Evolutionary conservation across 2,113 vertebrate species (phyloP).

Genomic region (Cyanistes caeruleus): DNA sequence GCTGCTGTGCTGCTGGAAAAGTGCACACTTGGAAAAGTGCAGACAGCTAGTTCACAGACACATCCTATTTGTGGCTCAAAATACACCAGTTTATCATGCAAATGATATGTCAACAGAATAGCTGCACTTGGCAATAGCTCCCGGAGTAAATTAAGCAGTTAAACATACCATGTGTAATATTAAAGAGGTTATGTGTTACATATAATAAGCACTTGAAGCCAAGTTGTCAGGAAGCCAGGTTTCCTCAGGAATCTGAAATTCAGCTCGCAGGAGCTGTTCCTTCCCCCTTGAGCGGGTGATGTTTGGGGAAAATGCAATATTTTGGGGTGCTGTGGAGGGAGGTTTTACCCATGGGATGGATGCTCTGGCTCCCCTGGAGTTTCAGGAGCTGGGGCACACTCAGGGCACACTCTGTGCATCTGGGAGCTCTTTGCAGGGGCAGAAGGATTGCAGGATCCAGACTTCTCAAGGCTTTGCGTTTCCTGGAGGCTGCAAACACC

Average conservation of each 20-base stretch:
- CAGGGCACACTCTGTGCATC: not conserved
- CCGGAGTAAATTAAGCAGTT: slow-evolving; percentile 44
- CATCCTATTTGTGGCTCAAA: slow-evolving; percentile 29
- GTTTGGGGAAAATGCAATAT: rapidly evolving
- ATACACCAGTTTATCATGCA: slow-evolving; percentile 52
- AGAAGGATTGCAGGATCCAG: slow-evolving; percentile 28
- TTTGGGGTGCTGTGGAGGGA: rapidly evolving
- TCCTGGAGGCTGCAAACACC: slow-evolving; percentile 22
- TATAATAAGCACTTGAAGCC: slow-evolving; percentile 23
- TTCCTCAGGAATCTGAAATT: not conserved
- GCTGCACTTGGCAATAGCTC: slow-evolving; percentile 47
- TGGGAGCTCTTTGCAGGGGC: slow-evolving; percentile 27
- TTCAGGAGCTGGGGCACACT: not conserved
- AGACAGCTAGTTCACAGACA: slow-evolving; percentile 21
- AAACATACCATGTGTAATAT: slow-evolving; percentile 49
- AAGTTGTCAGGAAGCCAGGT: slow-evolving; percentile 52
- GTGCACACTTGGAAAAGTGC: not conserved
- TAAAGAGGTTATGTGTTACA: slow-evolving; percentile 56
- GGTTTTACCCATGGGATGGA: not conserved
- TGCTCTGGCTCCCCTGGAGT: not conserved
- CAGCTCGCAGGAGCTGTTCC: not conserved
- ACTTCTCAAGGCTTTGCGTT: not conserved
- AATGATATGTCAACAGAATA: slow-evolving; percentile 58
- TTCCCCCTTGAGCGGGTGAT: not conserved
- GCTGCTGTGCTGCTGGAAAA: not conserved